Base-by-base conservation (phyloP, 2,113 vertebrate genomes). In the Anthoscopus minutus region DNA sequence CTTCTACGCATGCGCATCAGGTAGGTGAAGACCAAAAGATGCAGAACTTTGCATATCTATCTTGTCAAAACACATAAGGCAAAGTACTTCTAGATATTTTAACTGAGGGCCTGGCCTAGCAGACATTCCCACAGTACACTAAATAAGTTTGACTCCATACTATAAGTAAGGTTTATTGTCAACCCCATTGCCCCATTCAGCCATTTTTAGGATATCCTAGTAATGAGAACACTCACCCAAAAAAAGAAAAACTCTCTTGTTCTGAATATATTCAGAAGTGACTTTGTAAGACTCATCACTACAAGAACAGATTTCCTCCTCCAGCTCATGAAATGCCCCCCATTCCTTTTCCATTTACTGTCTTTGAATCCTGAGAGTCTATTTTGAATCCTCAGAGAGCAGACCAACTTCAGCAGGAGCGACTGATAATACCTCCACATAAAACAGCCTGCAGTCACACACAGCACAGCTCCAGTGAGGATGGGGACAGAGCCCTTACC, bases 401-500 rank as follows among this genome's bases (percentile, higher is more conserved):
- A 38, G 33, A 24, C 5, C 21, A 72, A 3, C 21, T 76, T 67
- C 37, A 73, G 25, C 30, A 58, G 23, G 33, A 81, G 28, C 74
- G 20, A 50, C 1, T 6, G 42, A 13, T 18, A 61, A 40, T 4
- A 42, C 3, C 15, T 33, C 24, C 48, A 85, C 25, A 47, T 6
- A 44, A 28, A 62, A 30, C 7, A 30, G 1, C 22, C 16, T 58
- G 22, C 38, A 40, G 25, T 19, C 48, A 83, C 44, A 54, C 35
- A 79, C 20, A 21, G 25, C 33, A 51, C 13, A 65, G 21, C 9
- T 82, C 35, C 21, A 33, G 16, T 3, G 20, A 60, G 51, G 28
- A 40, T 15, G 9, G 4, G 13, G 18, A 4, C 13, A 44, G 10
- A 76, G 21, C 8, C 9, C 28, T 73, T 3, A 0, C 11, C n/a